Conservation (phyloP, 2,113 vertebrate species). For the Ondatra zibethicus region DNA sequence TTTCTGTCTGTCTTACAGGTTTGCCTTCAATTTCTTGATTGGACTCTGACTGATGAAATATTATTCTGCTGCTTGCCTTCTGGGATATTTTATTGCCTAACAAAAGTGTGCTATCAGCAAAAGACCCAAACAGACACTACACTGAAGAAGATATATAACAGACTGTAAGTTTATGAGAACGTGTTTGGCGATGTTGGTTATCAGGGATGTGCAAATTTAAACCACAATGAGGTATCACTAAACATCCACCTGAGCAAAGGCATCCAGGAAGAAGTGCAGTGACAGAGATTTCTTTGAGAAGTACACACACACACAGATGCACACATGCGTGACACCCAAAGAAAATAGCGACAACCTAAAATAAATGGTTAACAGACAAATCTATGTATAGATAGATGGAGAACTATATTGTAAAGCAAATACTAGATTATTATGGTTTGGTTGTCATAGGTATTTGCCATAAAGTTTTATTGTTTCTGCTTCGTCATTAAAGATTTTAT, state of each 20-base stretch:
- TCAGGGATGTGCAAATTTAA: constrained; percentile 49
- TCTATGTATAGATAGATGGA: not conserved
- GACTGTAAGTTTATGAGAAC: not conserved
- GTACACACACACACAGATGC: not conserved
- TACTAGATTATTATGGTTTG: constrained; percentile 1
- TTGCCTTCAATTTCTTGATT: constrained; percentile 41
- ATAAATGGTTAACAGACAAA: not conserved
- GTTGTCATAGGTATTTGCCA: not conserved
- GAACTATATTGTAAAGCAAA: not conserved
- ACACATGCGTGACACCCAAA: not conserved
- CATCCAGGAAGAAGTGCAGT: not conserved
- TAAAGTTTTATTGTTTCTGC: not conserved
- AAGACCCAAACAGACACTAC: not conserved
- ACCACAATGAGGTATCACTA: not conserved
- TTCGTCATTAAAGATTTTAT: constrained; percentile 40
- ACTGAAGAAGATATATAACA: not conserved
- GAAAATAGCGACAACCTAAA: constrained; percentile 35
- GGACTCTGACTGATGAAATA: constrained; percentile 41
- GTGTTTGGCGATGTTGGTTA: not conserved
- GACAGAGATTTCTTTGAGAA: not conserved
- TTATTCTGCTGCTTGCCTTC: constrained; percentile 20
- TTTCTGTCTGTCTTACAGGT: constrained; percentile 14
- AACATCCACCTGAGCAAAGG: not conserved
- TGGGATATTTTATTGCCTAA: constrained; percentile 5
- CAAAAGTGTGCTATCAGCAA: constrained; percentile 37